phyloP scores from a whole-genome alignment of 2,888 invertebrate genomes.

The Hirtodrosophila duncani region DNA sequence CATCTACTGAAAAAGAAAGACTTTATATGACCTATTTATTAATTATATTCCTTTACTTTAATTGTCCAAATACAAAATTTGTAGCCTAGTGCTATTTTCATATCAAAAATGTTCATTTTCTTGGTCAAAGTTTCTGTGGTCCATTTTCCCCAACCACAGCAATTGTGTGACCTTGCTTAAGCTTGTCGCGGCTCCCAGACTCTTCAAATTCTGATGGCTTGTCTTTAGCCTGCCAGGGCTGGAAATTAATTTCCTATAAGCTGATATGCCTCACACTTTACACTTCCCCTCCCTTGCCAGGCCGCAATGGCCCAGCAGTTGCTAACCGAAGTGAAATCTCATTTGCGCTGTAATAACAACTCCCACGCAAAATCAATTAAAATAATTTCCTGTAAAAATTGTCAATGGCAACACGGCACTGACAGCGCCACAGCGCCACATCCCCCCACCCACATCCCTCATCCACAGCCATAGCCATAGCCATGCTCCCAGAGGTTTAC shows the following conservation, averaged over 20 bases:
- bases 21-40: too few species aligned
- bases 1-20: too few species aligned
- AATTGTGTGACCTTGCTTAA: background rate
- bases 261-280: slow-evolving; percentile 9
- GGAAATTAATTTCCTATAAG: background rate
- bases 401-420: slow-evolving; percentile 17
- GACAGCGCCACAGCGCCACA: slow-evolving; percentile 1
- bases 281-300: too few species aligned
- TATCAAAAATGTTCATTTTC: background rate
- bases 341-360: slow-evolving; percentile 63
- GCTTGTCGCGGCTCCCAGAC: too few species aligned
- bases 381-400: slow-evolving; percentile 59
- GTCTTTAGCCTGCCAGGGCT: too few species aligned
- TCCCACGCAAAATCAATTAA: slow-evolving; percentile 59
- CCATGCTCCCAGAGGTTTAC: background rate
- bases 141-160: background rate
- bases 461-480: slow-evolving; percentile 22
- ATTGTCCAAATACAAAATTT: too few species aligned
- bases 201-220: too few species aligned
- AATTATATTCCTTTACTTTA: too few species aligned
- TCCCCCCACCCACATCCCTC: slow-evolving; percentile 10
- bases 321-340: slow-evolving; percentile 36
- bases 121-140: background rate
- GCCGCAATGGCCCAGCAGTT: slow-evolving; percentile 8
- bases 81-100: background rate